Evolutionary conservation across 2,797 vertebrate species (phyloP).

Genomic region (Ceyx erithaca): DNA sequence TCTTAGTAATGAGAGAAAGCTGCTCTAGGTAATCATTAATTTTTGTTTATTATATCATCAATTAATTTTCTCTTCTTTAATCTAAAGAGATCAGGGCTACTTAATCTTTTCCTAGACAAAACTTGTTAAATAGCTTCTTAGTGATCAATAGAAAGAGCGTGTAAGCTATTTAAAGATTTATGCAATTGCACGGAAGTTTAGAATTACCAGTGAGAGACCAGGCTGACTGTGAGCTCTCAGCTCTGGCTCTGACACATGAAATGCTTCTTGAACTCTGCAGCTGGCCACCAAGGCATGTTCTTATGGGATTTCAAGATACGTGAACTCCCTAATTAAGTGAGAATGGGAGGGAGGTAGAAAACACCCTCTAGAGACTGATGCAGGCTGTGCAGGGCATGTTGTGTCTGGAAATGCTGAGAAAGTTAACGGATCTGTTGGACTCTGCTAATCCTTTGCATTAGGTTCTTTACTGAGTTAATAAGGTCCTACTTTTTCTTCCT

Average conservation of each 20-base stretch:
- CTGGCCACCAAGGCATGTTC: background rate
- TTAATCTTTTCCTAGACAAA: background rate
- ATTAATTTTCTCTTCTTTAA: background rate
- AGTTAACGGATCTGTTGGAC: background rate
- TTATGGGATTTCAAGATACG: background rate
- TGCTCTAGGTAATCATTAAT: background rate
- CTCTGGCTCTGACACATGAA: background rate
- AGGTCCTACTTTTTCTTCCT: background rate
- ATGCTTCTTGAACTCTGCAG: background rate
- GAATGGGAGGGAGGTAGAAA: background rate
- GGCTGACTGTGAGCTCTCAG: background rate
- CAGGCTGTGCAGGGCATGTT: background rate
- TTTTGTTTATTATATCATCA: background rate
- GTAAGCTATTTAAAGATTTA: conserved; percentile 28
- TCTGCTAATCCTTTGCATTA: background rate
- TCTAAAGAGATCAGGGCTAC: background rate
- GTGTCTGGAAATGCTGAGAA: background rate
- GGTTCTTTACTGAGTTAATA: background rate
- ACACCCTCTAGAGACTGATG: background rate
- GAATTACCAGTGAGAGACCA: background rate
- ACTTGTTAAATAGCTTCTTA: background rate
- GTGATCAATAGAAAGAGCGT: background rate
- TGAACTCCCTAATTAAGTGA: background rate
- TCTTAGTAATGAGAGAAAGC: background rate
- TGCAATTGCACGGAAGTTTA: background rate